phyloP scores from a whole-genome alignment of 2,797 vertebrate genomes.

The Uromys caudimaculatus region DNA sequence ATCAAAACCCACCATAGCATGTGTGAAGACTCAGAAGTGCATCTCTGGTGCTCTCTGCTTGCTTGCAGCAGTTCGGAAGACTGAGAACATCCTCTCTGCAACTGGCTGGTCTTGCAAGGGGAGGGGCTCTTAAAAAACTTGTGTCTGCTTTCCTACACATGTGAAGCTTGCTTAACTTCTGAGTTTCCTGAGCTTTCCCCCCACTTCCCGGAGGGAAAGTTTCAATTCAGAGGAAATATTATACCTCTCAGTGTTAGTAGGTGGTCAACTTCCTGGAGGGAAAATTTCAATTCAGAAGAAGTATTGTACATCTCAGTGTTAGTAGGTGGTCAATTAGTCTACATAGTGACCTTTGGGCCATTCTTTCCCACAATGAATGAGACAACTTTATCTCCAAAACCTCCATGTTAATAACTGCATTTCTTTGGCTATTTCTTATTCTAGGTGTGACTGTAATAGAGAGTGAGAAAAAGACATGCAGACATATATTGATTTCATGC shows the following conservation, averaged over 20 bases:
- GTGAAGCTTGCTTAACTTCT: neutral
- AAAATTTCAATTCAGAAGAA: neutral
- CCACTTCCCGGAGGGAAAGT: neutral
- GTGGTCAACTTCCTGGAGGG: neutral
- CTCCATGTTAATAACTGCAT: neutral
- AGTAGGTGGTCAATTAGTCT: neutral
- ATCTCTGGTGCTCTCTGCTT: neutral
- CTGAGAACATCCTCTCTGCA: neutral
- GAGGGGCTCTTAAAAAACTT: no score
- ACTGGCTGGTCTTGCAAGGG: neutral
- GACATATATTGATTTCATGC: neutral
- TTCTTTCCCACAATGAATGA: neutral
- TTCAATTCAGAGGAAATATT: neutral
- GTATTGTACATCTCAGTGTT: neutral
- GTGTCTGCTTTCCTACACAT: neutral
- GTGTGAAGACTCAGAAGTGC: neutral
- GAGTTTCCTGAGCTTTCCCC: neutral
- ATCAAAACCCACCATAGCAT: neutral
- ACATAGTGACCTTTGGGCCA: neutral
- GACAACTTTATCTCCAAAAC: neutral
- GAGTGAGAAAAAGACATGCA: neutral
- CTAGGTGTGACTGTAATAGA: neutral
- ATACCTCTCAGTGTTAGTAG: neutral
- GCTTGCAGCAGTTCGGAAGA: no score
- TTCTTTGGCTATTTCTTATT: neutral